These are phyloP conservation scores for Uromys caudimaculatus DNA, from an alignment of 2,797 vertebrate species.

Conservation along the genomic window DNA sequence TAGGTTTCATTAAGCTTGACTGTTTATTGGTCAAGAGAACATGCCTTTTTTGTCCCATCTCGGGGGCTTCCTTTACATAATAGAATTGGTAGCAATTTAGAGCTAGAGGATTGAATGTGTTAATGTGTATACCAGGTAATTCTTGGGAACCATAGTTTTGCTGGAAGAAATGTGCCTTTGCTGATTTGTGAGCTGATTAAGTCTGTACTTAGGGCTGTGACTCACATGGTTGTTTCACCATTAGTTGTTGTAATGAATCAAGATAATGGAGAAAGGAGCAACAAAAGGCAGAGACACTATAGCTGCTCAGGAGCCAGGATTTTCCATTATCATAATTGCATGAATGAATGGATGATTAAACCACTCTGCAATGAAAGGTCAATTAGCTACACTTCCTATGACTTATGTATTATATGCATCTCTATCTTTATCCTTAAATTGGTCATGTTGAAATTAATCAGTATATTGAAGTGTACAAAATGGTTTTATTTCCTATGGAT, in stretches of 20 bases:
- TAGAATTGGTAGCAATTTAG: not conserved
- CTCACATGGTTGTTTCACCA: not conserved
- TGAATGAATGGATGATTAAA: not conserved
- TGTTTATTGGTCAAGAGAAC: not conserved
- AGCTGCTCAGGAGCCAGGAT: not conserved
- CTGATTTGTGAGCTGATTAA: slow-evolving; percentile 5
- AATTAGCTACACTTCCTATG: not conserved
- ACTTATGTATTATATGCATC: accelerated
- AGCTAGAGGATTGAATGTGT: not conserved
- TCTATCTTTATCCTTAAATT: not conserved
- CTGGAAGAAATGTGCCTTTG: not conserved
- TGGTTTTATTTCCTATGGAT: not conserved
- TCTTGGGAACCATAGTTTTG: not conserved
- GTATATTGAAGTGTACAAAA: not conserved
- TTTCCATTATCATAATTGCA: not conserved
- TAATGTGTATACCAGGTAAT: not conserved
- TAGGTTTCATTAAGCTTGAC: not conserved
- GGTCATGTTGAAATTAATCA: not conserved
- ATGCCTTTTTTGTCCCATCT: not conserved
- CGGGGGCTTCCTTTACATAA: not conserved
- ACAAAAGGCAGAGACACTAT: not conserved
- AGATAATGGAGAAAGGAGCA: not conserved
- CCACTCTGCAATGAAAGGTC: not conserved
- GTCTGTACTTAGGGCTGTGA: not conserved
- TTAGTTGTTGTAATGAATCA: not conserved